Conservation (phyloP, 2,888 invertebrate genomes). For the Drosophila pseudotakahashii region DNA sequence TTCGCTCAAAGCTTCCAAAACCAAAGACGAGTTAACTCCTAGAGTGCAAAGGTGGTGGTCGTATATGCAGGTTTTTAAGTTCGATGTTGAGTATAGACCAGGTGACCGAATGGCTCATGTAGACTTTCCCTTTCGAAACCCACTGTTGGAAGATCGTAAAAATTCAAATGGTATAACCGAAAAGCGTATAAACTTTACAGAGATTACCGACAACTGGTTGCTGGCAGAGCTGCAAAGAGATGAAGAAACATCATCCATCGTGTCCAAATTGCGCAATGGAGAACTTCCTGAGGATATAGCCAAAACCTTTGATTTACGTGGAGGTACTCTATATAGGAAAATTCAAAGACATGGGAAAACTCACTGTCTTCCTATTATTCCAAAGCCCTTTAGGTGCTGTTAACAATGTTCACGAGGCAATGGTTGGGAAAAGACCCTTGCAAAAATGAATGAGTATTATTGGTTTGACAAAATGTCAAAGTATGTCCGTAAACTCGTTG, state of each 20-base stretch:
- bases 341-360: no score
- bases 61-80: slow-evolving; percentile 10
- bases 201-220: slow-evolving; percentile 5
- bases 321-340: no score
- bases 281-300: no score
- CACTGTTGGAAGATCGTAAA: background rate
- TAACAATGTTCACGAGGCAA: background rate
- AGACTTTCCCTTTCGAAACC: slow-evolving; percentile 10
- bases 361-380: slow-evolving; percentile 1
- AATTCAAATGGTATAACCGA: background rate
- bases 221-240: slow-evolving; percentile 8
- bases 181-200: background rate
- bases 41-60: no score
- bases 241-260: background rate
- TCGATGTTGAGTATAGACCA: slow-evolving; percentile 11
- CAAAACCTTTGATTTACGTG: no score
- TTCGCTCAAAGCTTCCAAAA: background rate
- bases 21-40: no score
- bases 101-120: slow-evolving; percentile 5
- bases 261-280: no score
- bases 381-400: slow-evolving; percentile 8
- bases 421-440: no score
- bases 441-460: no score
- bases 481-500: no score
- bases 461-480: no score